Percentiles rank a stretch among this genome's conserved stretches.
phyloP scores from a whole-genome alignment of 2,113 vertebrate genomes.

The Solenodon paradoxus region DNA sequence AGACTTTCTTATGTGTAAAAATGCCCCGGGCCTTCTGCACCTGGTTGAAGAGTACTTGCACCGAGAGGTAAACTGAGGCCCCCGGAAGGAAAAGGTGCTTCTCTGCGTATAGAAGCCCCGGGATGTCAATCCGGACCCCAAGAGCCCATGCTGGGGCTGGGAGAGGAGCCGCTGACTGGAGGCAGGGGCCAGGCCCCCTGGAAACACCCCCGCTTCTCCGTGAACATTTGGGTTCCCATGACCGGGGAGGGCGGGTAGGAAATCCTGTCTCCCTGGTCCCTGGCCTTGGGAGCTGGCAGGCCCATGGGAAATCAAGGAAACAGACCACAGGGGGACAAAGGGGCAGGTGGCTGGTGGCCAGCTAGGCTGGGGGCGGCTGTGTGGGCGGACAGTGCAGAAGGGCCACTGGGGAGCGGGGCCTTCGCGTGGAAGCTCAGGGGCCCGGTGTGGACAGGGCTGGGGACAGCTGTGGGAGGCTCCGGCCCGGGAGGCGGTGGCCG shows the following conservation, averaged over 20 bases:
- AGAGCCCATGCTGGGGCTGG: neutral
- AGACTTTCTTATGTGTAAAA: no score
- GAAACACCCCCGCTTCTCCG: accelerated
- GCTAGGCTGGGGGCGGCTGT: neutral
- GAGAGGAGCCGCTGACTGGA: accelerated
- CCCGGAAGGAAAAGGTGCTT: neutral
- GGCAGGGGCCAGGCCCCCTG: neutral
- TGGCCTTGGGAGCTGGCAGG: neutral
- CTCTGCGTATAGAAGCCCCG: neutral
- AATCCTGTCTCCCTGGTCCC: accelerated
- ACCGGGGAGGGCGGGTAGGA: accelerated
- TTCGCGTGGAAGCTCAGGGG: neutral
- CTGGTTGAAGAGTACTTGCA: accelerated
- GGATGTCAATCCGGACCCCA: neutral
- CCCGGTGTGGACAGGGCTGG: neutral
- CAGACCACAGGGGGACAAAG: accelerated
- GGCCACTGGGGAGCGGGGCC: neutral
- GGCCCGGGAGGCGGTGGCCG: accelerated
- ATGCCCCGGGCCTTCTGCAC: neutral
- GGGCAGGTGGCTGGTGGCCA: neutral
- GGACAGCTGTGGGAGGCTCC: accelerated
- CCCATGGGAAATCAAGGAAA: accelerated
- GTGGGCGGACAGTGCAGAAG: no score
- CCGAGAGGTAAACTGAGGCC: neutral
- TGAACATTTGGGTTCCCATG: accelerated